Base-by-base conservation (phyloP, 2,113 vertebrate genomes). In the Bubalus kerabau region DNA sequence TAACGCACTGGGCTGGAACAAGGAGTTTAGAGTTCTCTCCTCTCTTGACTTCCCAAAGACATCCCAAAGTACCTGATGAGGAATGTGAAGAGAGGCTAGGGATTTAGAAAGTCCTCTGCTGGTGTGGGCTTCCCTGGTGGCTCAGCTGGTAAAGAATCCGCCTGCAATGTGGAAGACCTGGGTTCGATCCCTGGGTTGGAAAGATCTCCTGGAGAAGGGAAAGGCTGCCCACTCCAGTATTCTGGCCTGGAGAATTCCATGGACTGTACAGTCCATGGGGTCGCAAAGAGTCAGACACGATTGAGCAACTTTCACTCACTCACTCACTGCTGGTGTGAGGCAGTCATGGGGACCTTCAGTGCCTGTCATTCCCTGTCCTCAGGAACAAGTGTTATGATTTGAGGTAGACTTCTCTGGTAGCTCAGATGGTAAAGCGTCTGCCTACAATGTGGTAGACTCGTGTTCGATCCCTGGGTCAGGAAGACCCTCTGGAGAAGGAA, bases 11-110 rank as follows among this genome's bases (percentile, higher is more conserved):
- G 84, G 48, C 24, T 93, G 46, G 81, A 96, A 97, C 36, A 86
- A 89, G 30, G 57, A 91, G 87, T 67, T 89, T 46, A 95, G 78
- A 92, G 64, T 87, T 95, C 59, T 91, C 50, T 95, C 67, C 93
- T 87, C 36, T 67, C 50, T 95, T 92, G 87, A 84, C 60, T 97
- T 97, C 76, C 92, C 81, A 93, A 89, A 93, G 96, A 84, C 56
- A 96, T 97, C 67, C 92, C 76, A 91, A 89, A 93, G 95, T 43
- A 90, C 56, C 90, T 76, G 81, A 97, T 84, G 40, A 96, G 30
- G 57, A 83, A 74, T 30, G 64, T 87, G 59, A 94, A 83, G 52
- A 95, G 56, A 97, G 71, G 85, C 59, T 64, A 81, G 56, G 90
- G 52, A 94, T 60, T 90, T 56, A 95, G 87, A 90, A 97, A 89